These are phyloP conservation scores for Trypoxylus dichotomus DNA, from an alignment of 1,140 invertebrate species.

Conservation along the genomic window DNA sequence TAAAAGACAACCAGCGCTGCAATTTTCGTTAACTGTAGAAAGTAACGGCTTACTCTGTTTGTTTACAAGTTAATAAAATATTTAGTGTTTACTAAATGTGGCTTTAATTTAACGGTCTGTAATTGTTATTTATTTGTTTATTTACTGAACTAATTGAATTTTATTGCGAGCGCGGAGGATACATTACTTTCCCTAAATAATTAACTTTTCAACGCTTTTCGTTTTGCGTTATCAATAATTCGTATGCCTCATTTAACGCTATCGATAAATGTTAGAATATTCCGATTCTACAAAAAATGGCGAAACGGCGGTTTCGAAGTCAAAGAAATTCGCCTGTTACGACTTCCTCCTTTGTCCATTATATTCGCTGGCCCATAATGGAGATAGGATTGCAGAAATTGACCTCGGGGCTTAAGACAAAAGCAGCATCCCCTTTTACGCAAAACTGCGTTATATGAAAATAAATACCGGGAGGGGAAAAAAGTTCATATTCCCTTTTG, in stretches of 20 bases:
- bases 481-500: neutral
- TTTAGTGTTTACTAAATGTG: conserved; percentile 14
- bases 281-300: no score
- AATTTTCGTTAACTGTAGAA: conserved; percentile 6
- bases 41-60: neutral
- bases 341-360: neutral
- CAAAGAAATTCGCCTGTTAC: no score
- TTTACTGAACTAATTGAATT: neutral
- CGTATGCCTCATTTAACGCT: no score
- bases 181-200: no score
- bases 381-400: neutral
- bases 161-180: no score
- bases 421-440: neutral
- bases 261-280: no score
- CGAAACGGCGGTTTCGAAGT: no score
- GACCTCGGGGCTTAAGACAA: neutral
- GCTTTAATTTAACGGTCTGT: neutral
- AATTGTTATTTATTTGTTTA: conserved; percentile 21
- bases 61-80: conserved; percentile 9
- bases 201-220: no score
- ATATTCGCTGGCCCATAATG: neutral
- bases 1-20: conserved; percentile 32
- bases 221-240: no score
- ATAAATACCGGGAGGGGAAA: neutral
- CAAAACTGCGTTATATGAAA: neutral